Percentiles rank a stretch among this genome's conserved stretches.
Conservation (phyloP, 2,888 invertebrate genomes). For the Anagyrus pseudococci region DNA sequence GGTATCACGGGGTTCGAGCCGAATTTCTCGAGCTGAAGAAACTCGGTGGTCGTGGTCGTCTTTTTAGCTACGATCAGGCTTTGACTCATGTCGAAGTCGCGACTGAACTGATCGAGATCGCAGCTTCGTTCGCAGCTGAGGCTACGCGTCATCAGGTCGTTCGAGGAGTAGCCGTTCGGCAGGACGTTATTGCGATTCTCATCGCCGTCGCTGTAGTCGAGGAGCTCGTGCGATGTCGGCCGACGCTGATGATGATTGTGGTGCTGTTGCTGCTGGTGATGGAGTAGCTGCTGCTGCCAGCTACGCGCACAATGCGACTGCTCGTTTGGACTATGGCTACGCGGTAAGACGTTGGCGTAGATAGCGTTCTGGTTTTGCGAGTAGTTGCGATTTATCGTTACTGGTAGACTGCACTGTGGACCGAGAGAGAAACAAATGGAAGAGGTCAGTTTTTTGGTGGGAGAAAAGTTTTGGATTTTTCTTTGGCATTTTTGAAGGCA, state of each 20-base stretch:
- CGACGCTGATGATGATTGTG: slow-evolving; percentile 17
- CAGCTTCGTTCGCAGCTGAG: slow-evolving; percentile 48
- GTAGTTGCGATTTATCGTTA: slow-evolving; percentile 19
- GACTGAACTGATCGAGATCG: slow-evolving; percentile 47
- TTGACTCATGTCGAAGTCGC: slow-evolving; percentile 59
- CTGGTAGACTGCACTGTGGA: slow-evolving; percentile 26
- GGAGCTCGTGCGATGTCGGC: slow-evolving; percentile 11
- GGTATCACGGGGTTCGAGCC: slow-evolving; percentile 51
- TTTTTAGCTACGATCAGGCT: slow-evolving; percentile 59
- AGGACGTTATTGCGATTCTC: slow-evolving; percentile 30
- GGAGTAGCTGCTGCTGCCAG: slow-evolving; percentile 11
- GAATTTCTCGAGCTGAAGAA: slow-evolving; percentile 54
- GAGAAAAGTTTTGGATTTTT: no score
- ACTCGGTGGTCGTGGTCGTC: slow-evolving; percentile 54
- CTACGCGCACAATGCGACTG: neutral
- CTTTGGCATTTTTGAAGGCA: no score
- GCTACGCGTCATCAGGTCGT: slow-evolving; percentile 52
- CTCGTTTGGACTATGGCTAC: slow-evolving; percentile 37
- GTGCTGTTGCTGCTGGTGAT: neutral
- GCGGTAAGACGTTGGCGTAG: slow-evolving; percentile 25
- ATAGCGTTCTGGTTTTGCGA: slow-evolving; percentile 24
- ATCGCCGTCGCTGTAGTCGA: slow-evolving; percentile 7
- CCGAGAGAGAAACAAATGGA: no score
- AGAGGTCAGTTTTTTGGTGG: no score
- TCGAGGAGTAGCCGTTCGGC: slow-evolving; percentile 15